Evolutionary conservation across 2,888 invertebrate species (phyloP).

Genomic region (Callyntrura guangdongensis): DNA sequence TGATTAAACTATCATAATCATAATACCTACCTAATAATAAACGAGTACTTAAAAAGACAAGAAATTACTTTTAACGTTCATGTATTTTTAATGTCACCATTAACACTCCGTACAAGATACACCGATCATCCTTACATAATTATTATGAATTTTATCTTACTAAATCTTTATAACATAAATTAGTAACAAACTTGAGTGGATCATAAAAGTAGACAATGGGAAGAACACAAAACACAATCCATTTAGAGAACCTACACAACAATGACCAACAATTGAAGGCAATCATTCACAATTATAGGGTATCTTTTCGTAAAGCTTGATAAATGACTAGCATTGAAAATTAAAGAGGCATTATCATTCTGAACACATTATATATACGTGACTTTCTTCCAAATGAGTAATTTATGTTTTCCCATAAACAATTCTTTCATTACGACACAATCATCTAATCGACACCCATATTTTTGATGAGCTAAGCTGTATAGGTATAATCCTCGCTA

Average conservation of each 20-base stretch:
- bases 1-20: not conserved
- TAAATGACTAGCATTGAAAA: slow-evolving; percentile 37
- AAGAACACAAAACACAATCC: not conserved
- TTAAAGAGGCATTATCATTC: not conserved
- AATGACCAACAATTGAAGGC: slow-evolving; percentile 30
- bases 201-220: not conserved
- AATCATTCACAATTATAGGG: not conserved
- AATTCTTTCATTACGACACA: not conserved
- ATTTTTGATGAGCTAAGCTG: not conserved
- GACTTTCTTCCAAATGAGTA: not conserved
- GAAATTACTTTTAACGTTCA: slow-evolving; percentile 8
- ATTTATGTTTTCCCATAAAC: slow-evolving; percentile 20
- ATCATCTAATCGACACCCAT: not conserved
- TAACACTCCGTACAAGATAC: slow-evolving; percentile 20
- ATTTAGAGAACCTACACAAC: slow-evolving; percentile 1
- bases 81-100: slow-evolving; percentile 29
- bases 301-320: not conserved
- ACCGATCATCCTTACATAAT: not conserved
- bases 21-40: not conserved
- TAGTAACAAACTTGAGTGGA: slow-evolving; percentile 22
- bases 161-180: not conserved
- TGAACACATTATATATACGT: not conserved
- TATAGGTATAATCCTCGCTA: not conserved
- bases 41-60: not conserved
- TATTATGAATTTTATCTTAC: not conserved